A percentile compares a stretch with the other conserved stretches of the same genome.
These are phyloP conservation scores for Thereuonema tuberculata DNA, from an alignment of 1,140 invertebrate genomes.

Conservation along the genomic window DNA sequence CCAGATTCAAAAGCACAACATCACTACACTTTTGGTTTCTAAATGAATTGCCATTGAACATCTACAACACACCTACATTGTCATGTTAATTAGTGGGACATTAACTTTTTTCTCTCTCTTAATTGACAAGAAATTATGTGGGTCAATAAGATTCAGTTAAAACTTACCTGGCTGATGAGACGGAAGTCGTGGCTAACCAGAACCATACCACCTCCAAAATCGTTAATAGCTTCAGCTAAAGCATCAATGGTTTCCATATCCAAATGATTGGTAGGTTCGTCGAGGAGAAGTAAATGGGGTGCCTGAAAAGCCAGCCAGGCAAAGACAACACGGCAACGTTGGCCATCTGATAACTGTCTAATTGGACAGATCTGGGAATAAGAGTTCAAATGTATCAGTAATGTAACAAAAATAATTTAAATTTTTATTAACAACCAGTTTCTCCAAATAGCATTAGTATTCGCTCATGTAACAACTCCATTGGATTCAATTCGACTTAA, in stretches of 20 bases:
- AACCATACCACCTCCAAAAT: slow-evolving; percentile 96
- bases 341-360: slow-evolving; percentile 92
- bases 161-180: slow-evolving; percentile 84
- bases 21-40: too few relatives aligned
- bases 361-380: slow-evolving; percentile 79
- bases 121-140: neutral
- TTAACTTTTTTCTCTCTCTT: neutral
- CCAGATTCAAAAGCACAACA: too few relatives aligned
- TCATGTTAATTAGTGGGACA: neutral
- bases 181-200: slow-evolving; percentile 96
- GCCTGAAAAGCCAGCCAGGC: slow-evolving; percentile 75
- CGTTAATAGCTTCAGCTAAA: slow-evolving; percentile 91
- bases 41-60: too few relatives aligned
- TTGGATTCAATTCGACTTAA: too few relatives aligned
- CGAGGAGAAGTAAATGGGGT: slow-evolving; percentile 83
- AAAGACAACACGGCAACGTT: slow-evolving; percentile 95
- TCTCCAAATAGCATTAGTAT: too few relatives aligned
- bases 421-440: too few relatives aligned
- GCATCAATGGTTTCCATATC: slow-evolving; percentile 99
- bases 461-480: too few relatives aligned
- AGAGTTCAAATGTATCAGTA: slow-evolving; percentile 1
- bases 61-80: neutral
- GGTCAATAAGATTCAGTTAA: neutral
- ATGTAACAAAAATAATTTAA: too few relatives aligned
- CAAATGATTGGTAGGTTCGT: slow-evolving; percentile 98